Base-by-base conservation (phyloP, 2,113 vertebrate genomes). In the Trogon surrucura region DNA sequence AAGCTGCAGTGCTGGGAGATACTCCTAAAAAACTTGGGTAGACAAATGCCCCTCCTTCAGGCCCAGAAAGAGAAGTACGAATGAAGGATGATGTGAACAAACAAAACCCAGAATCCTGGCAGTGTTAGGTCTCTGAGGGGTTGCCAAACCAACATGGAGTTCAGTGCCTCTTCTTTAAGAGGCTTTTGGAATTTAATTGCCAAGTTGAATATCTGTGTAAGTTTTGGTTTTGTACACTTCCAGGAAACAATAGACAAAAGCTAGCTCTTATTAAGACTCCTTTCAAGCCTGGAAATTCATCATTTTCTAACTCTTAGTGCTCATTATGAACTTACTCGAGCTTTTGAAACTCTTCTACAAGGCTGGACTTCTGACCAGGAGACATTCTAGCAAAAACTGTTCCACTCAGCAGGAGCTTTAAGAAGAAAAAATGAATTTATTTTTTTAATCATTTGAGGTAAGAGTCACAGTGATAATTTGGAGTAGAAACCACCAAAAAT, bases 371-470 rank as follows among this genome's bases (percentile, higher is more conserved):
- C 88, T 98, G 98, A 45, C 96, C 94, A 26, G 98, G 98, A 95
- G 98, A 98, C 98, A 98, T 98, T 93, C 98, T 96, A 85, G 98
- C 98, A 96, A 98, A 98, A 91, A 98, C 96, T 13, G 98, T 98
- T 50, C 97, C 98, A 15, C 98, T 97, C 80, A 98, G 89, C 64
- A 98, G 96, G 77, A 98, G 96, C 98, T 98, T 82, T 48, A 86
- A 97, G 66, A 16, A 19, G 32, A 70, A 64, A 41, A 61, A 86
- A 67, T 22, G 34, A 65, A 83, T 25, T 48, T 36, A 36, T 41
- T 75, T 73, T 85, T 86, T 50, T 19, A 71, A 91, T 30, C 7
- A 45, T 11, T 82, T 82, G 11, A 78, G 61, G 21, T 23, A 79
- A 91, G n/a, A 54, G 20, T 75, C 41, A 57, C 32, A 71, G 27